Conservation (phyloP, 2,113 vertebrate species). For the Gnathonemus echidnorhynchus region DNA sequence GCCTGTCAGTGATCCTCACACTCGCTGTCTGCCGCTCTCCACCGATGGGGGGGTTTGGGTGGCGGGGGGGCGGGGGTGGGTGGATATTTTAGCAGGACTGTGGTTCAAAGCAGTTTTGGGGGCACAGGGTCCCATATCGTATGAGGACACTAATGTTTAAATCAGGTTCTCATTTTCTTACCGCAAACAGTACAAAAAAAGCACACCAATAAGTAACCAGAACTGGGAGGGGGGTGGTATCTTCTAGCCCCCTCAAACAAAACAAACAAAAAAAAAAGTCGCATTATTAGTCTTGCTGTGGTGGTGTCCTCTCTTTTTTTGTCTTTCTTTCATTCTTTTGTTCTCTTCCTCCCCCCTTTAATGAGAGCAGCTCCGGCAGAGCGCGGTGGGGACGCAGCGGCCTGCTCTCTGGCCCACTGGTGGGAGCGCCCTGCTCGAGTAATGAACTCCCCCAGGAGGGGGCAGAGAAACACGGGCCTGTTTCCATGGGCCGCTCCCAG, state of each 20-base stretch:
- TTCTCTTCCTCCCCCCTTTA: constrained; percentile 39
- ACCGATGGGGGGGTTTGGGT: neutral
- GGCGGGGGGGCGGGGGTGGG: neutral
- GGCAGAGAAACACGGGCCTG: constrained; percentile 52
- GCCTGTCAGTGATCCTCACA: neutral
- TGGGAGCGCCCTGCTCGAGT: constrained; percentile 65
- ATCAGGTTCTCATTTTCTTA: constrained; percentile 7
- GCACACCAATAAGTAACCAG: constrained; percentile 57
- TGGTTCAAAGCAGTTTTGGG: constrained; percentile 5
- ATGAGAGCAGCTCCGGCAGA: constrained; percentile 57
- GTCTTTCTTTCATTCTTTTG: constrained; percentile 15
- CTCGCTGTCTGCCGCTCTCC: neutral
- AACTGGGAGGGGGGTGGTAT: constrained; percentile 18
- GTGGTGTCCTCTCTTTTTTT: constrained; percentile 16
- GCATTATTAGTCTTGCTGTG: constrained; percentile 18
- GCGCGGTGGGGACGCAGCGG: constrained; percentile 46
- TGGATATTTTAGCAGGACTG: constrained; percentile 46
- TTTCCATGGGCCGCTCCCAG: constrained; percentile 54
- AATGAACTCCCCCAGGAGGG: constrained; percentile 71
- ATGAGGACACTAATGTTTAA: constrained; percentile 14
- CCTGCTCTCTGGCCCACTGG: constrained; percentile 55
- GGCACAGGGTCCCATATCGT: neutral
- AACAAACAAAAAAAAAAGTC: constrained; percentile 26
- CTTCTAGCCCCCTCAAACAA: constrained; percentile 41
- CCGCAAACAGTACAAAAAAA: neutral